Base-by-base conservation (phyloP, 2,113 vertebrate genomes). In the Indicator indicator region DNA sequence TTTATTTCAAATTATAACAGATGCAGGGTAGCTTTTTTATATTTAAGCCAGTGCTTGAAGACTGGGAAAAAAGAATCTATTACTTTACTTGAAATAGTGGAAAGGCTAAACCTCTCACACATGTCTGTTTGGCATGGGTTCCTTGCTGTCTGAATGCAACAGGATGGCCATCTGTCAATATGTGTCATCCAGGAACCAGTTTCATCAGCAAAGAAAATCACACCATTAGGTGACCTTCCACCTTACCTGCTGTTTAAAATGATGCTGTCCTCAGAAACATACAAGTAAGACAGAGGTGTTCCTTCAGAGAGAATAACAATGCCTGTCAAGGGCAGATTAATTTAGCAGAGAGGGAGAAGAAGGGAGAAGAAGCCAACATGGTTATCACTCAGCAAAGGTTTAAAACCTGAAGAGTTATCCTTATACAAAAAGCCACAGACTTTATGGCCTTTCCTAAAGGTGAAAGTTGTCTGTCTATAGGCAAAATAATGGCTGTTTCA, bases 21-120 rank as follows among this genome's bases (percentile, higher is more conserved):
- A 64, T 30, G 11, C 27, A n/a, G 65, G 89, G 17, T 46, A 77
- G 19, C 7, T 63, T 30, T 48, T 48, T 36, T 20, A 24, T 73
- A 33, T n/a, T 60, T 86, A 60, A 81, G 8, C 1, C 9, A 50
- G 21, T 36, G 16, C 21, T 12, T 50, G 32, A 64, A 71, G 7
- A 24, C 23, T 19, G 1, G 0, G 62, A 59, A 32, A 30, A 11
- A 19, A 4, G 0, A 48, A 19, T 9, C 2, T 62, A 8, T 55
- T 60, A 2, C 38, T 73, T 90, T 72, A 6, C 20, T 60, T 69
- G 38, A 58, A 75, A 58, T 4, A 64, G 17, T 27, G 40, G 32
- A 83, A 83, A 48, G 13, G 6, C 14, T 64, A 33, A 75, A 52
- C 9, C 72, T 75, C 9, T 90, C 42, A 28, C n/a, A 21, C 4